Evolutionary conservation across 2,888 invertebrate species (phyloP).

Genomic region (Acronicta aceris): DNA sequence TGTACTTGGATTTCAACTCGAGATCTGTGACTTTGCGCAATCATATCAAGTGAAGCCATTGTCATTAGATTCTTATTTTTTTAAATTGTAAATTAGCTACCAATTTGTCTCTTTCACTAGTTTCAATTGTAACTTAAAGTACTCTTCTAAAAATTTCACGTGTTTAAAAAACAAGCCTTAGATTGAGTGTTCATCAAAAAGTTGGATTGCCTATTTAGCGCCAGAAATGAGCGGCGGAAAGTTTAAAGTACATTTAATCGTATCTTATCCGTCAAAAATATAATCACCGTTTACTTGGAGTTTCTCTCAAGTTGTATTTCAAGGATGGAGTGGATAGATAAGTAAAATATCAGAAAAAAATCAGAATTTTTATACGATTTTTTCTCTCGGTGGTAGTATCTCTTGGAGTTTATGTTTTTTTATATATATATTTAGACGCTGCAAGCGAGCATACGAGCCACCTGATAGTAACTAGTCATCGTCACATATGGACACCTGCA

Average conservation of each 20-base stretch:
- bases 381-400: too few species aligned
- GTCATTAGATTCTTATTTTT: too few species aligned
- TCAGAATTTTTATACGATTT: too few species aligned
- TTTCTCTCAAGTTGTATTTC: conserved; percentile 23
- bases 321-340: conserved; percentile 5
- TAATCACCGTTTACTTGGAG: conserved; percentile 48
- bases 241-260: conserved; percentile 56
- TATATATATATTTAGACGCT: too few species aligned
- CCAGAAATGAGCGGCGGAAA: conserved; percentile 55
- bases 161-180: conserved; percentile 18
- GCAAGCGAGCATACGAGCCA: too few species aligned
- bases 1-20: too few species aligned
- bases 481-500: too few species aligned
- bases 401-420: too few species aligned
- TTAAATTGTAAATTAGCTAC: not conserved
- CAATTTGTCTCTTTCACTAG: not conserved
- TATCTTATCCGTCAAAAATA: conserved; percentile 58
- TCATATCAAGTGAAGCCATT: too few species aligned
- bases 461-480: too few species aligned
- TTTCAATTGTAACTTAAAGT: conserved; percentile 7
- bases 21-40: too few species aligned
- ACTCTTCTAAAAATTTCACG: conserved; percentile 14
- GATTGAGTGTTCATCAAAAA: conserved; percentile 65
- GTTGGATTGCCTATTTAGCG: conserved; percentile 70
- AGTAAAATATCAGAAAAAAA: too few species aligned